Evolutionary conservation across 2,797 vertebrate genomes (phyloP), one percentile per base, ranked within the genome.

Genomic region (Trichosurus vulpecula): DNA sequence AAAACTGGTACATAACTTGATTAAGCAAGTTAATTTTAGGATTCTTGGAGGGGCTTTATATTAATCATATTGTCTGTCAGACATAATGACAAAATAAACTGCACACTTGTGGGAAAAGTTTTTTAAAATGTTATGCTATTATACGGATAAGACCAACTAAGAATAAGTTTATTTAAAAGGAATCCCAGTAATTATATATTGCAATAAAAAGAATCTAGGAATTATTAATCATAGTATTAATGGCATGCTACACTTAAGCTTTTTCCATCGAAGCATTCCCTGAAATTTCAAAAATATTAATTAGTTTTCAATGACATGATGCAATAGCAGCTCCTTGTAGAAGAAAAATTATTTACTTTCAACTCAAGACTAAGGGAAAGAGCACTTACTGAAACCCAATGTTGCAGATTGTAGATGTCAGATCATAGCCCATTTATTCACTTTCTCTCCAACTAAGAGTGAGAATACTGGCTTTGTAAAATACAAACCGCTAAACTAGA

Each of bases 231-330:
- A 94, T 0, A 92, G 35, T 91, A 91, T 61, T 91, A 95, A 95
- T 92, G 54, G 66, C 94, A 92, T 90, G 93, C 35, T 90, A n/a
- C 53, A 90, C 31, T 52, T 95, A 93, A 56, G 94, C 29, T 52
- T 90, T 52, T 92, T 90, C n/a, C n/a, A 8, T 19, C n/a, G 3
- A 95, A 94, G 54, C 31, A 66, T 89, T 96, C 96, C 13, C 51
- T 92, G 30, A 95, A 93, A 94, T 94, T 92, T 22, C 87, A 41
- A 94, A 97, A 97, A 94, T 56, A 96, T 58, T 92, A 54, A 52
- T 92, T 90, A 90, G 14, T 53, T 91, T 54, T 93, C 74, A 93
- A 55, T 31, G 61, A 52, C 55, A n/a, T 90, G 93, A 95, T 22
- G 94, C 11, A 93, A 93, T 6, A 90, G 30, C 81, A 41, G 25